Conservation (phyloP, 2,797 vertebrate genomes). For the Chanos chanos region DNA sequence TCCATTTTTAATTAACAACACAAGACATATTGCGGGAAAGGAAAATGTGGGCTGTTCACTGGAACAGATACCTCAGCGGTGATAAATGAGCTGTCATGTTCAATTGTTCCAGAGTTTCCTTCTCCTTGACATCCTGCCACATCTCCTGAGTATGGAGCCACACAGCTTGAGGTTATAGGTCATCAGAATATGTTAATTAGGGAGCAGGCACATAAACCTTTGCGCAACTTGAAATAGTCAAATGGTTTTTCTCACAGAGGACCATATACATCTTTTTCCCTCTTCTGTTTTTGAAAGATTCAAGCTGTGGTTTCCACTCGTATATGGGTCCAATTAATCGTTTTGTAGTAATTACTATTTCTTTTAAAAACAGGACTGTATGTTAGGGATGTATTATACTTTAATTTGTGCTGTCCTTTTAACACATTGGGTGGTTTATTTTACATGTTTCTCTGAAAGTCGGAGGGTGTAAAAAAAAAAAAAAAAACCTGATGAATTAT, state of each 20-base stretch:
- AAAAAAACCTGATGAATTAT: too few species aligned
- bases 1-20: slow-evolving; percentile 59
- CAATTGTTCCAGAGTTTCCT: slow-evolving; percentile 62
- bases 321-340: too few species aligned
- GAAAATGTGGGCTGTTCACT: slow-evolving; percentile 56
- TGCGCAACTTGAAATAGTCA: background rate
- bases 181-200: slow-evolving; percentile 34
- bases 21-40: slow-evolving; percentile 47
- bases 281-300: background rate
- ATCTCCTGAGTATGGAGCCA: slow-evolving; percentile 21
- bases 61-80: slow-evolving; percentile 61
- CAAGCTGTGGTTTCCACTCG: too few species aligned
- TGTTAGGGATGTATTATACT: background rate
- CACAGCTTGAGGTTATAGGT: slow-evolving; percentile 47
- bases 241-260: background rate
- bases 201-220: background rate
- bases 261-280: background rate
- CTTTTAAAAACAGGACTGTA: too few species aligned
- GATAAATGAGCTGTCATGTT: slow-evolving; percentile 75
- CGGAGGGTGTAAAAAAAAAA: too few species aligned
- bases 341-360: too few species aligned
- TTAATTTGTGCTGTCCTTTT: too few species aligned
- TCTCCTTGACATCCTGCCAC: slow-evolving; percentile 59
- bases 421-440: too few species aligned
- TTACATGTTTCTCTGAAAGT: too few species aligned